Conservation (phyloP, 1,140 invertebrate species). For the Scaptomyza hsui region DNA sequence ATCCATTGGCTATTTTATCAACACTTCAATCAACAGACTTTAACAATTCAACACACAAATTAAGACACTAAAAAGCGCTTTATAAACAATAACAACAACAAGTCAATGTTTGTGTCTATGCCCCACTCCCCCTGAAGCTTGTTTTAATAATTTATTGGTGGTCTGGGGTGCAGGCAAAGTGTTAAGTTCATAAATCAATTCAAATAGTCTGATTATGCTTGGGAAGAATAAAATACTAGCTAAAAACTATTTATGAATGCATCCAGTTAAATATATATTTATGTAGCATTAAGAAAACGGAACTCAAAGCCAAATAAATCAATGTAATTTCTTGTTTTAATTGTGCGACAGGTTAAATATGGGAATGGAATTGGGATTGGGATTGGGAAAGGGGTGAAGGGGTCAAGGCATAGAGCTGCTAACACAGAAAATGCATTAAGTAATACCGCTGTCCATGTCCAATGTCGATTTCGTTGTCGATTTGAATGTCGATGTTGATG, state of each 20-base stretch:
- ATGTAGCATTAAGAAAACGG: constrained; percentile 48
- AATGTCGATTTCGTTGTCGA: constrained; percentile 21
- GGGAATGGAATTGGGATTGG: neutral
- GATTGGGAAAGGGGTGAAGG: neutral
- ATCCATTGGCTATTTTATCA: constrained; percentile 32
- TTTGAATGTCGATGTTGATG: too few species aligned
- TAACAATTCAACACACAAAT: constrained; percentile 48
- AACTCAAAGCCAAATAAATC: constrained; percentile 51
- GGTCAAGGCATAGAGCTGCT: constrained; percentile 18
- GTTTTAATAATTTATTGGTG: constrained; percentile 46
- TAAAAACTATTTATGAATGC: constrained; percentile 45
- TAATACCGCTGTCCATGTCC: constrained; percentile 37
- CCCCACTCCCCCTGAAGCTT: constrained; percentile 8
- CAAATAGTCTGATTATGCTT: constrained; percentile 47
- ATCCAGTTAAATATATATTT: constrained; percentile 54
- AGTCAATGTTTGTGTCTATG: neutral
- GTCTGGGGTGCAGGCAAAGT: constrained; percentile 39
- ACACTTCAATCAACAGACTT: constrained; percentile 31
- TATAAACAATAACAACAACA: constrained; percentile 29
- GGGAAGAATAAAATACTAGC: constrained; percentile 3
- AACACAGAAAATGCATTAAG: constrained; percentile 69
- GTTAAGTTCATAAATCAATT: constrained; percentile 63
- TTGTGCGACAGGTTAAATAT: constrained; percentile 52
- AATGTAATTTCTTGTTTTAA: constrained; percentile 65
- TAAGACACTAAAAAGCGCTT: constrained; percentile 43